Base-by-base conservation (phyloP, 2,113 vertebrate genomes). In the Poicephalus gulielmi region DNA sequence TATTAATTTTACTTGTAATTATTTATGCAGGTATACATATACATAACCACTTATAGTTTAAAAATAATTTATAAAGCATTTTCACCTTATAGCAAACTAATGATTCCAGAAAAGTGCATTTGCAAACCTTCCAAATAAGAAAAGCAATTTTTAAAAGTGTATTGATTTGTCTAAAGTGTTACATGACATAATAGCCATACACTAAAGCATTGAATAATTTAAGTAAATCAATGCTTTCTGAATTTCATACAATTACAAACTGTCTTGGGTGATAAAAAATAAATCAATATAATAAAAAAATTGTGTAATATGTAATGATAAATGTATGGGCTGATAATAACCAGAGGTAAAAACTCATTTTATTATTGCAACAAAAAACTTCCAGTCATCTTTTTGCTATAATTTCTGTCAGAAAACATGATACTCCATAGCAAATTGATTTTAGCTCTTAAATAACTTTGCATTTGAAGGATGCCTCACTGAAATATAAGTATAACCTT, bases 151-250 rank as follows among this genome's bases (percentile, higher is more conserved):
- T 96, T 94, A 86, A 94, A 96, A 92, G 77, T 88, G 85, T 89
- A 98, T 98, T 96, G 98, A 98, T 98, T 97, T 96, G 77, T 95
- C 96, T 98, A 96, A 98, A 97, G 96, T 98, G 97, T 98, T 98
- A 98, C 98, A 97, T 97, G 96, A 95, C 96, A 97, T 97, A 97
- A 98, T 89, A 97, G 80, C 86, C 75, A 94, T 97, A 97, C n/a
- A 97, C 86, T 95, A 97, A 97, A 95, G 88, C 92, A 95, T 68
- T 98, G 97, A 98, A 98, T 98, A 98, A 98, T 98, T 98, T 98
- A 98, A 95, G 89, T 68, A 97, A 98, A 98, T 98, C 98, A 97
- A 98, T 98, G 88, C 84, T 97, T 98, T 98, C 86, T 97, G 95
- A 97, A 98, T 97, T 97, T 98, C 92, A 94, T 97, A 97, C 85